Evolutionary conservation across 2,888 invertebrate species (phyloP).

Genomic region (Andrena marginata): DNA sequence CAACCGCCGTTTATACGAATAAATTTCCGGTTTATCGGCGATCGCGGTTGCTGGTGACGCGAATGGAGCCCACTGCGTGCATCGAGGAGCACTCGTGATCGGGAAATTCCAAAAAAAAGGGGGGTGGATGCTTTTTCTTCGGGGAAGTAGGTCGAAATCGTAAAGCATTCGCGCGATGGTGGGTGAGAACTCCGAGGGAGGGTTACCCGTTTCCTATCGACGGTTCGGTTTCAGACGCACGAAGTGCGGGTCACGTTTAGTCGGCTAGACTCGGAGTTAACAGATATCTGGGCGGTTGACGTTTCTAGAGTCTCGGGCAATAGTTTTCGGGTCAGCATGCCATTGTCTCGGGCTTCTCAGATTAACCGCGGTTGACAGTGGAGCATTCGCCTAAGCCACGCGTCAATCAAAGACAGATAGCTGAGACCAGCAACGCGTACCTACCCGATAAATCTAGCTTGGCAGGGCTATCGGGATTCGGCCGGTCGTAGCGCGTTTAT

Average conservation of each 20-base stretch:
- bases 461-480: constrained; percentile 18
- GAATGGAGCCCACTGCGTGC: not conserved
- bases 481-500: constrained; percentile 12
- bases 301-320: not conserved
- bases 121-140: not conserved
- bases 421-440: not conserved
- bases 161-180: too few species aligned
- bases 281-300: not conserved
- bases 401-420: constrained; percentile 19
- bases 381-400: constrained; percentile 4
- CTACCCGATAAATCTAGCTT: constrained; percentile 32
- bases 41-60: constrained; percentile 7
- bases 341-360: constrained; percentile 20
- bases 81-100: not conserved
- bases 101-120: not conserved
- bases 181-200: too few species aligned
- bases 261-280: not conserved
- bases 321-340: not conserved
- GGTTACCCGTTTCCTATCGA: not conserved
- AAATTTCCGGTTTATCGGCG: constrained; percentile 30
- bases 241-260: not conserved
- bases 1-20: constrained; percentile 25
- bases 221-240: not conserved
- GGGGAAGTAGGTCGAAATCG: not conserved
- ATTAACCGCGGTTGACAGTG: constrained; percentile 15